A percentile compares a stretch with the other conserved stretches of the same genome.
phyloP scores from a whole-genome alignment of 1,140 invertebrate species.

The Sweltsa coloradensis region DNA sequence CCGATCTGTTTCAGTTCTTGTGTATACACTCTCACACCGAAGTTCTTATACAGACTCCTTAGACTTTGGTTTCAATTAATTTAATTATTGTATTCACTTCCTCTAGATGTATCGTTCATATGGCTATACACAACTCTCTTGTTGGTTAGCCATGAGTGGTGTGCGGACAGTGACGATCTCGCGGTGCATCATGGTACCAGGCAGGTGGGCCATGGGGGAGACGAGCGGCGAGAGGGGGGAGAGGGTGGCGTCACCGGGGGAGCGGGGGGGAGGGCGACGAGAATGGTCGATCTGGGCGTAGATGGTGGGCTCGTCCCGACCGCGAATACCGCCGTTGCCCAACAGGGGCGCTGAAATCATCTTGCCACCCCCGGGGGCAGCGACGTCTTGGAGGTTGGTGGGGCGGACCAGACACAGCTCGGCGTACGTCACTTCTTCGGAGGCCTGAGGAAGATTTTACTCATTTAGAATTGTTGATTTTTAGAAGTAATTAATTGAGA shows the following conservation, averaged over 20 bases:
- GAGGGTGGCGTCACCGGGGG: constrained; percentile 27
- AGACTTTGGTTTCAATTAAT: too few relatives aligned
- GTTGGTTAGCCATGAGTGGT: constrained; percentile 63
- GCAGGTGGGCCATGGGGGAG: constrained; percentile 24
- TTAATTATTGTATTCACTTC: too few relatives aligned
- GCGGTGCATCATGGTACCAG: constrained; percentile 24
- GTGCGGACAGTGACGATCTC: constrained; percentile 74
- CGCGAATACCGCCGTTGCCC: constrained; percentile 21
- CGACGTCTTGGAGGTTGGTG: constrained; percentile 33
- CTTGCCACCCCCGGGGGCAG: constrained; percentile 31
- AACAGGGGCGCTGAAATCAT: constrained; percentile 13
- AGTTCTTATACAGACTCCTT: too few relatives aligned
- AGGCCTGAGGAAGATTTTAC: too few relatives aligned
- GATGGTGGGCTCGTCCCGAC: constrained; percentile 42
- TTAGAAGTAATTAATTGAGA: too few relatives aligned
- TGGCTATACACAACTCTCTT: constrained; percentile 74
- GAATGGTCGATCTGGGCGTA: constrained; percentile 56
- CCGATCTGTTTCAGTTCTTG: too few relatives aligned
- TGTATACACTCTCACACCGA: too few relatives aligned
- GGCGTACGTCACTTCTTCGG: constrained; percentile 56
- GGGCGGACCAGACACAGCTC: constrained; percentile 46
- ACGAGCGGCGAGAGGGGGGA: constrained; percentile 26
- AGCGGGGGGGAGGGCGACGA: constrained; percentile 21
- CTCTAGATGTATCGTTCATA: too few relatives aligned
- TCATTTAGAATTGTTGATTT: too few relatives aligned